These are phyloP conservation scores for Pentamera pediparva DNA, from an alignment of 53 echinoderm and acorn worm genomes.

Conservation along the genomic window DNA sequence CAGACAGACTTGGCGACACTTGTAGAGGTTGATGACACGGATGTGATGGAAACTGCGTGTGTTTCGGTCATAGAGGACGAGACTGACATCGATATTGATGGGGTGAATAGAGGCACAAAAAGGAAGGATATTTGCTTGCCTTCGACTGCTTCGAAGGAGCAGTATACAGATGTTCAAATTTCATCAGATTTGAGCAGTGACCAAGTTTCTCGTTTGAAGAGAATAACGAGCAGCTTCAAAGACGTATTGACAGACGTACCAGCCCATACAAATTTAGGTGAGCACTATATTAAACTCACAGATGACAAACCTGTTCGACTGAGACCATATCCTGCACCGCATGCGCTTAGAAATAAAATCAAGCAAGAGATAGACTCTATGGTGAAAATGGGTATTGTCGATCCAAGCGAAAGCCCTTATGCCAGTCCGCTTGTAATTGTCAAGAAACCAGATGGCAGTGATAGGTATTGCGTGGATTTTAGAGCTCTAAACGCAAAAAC, in stretches of 20 bases:
- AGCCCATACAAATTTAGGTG: conserved; percentile 30
- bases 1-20: no score
- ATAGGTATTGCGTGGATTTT: neutral
- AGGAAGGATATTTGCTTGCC: neutral
- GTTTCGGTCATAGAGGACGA: no score
- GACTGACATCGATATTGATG: neutral
- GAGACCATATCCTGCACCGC: conserved; percentile 48
- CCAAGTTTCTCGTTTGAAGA: neutral
- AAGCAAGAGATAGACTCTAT: conserved; percentile 29
- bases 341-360: conserved; percentile 37
- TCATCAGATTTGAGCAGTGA: neutral
- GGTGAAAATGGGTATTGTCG: conserved; percentile 26
- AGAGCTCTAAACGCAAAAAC: conserved; percentile 25
- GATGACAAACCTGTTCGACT: conserved; percentile 32
- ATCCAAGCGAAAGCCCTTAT: conserved; percentile 1
- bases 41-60: no score
- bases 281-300: conserved; percentile 27
- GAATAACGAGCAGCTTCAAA: neutral
- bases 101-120: neutral
- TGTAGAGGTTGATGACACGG: no score
- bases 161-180: conserved; percentile 6
- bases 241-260: conserved; percentile 43
- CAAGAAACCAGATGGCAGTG: conserved; percentile 1
- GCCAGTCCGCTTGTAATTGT: conserved; percentile 13
- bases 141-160: conserved; percentile 9